These are phyloP conservation scores for Pyralis farinalis DNA, from an alignment of 2,888 invertebrate species.

Conservation along the genomic window DNA sequence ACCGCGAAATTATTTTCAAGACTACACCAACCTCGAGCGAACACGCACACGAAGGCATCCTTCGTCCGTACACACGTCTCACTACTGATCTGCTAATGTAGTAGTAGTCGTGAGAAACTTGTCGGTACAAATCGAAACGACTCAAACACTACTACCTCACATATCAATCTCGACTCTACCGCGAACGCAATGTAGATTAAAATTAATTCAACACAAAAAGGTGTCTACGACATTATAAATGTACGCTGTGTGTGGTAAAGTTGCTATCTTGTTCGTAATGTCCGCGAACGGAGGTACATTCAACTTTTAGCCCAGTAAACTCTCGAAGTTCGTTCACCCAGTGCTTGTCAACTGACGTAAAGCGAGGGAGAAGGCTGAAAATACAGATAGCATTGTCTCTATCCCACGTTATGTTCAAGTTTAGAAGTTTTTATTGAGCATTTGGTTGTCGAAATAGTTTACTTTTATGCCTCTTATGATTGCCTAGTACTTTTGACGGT, in stretches of 20 bases:
- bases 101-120: conserved; percentile 78
- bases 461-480: conserved; percentile 61
- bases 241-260: conserved; percentile 61
- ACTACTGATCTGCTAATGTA: conserved; percentile 61
- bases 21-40: conserved; percentile 72
- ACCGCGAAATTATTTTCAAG: conserved; percentile 82
- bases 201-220: conserved; percentile 32
- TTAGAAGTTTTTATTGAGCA: conserved; percentile 72
- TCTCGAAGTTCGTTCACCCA: conserved; percentile 80
- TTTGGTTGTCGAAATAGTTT: conserved; percentile 71
- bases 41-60: conserved; percentile 42
- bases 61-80: conserved; percentile 62
- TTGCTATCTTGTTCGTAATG: conserved; percentile 81
- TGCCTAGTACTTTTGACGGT: conserved; percentile 74
- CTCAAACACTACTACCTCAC: conserved; percentile 22
- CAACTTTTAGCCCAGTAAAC: conserved; percentile 82
- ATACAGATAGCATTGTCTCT: conserved; percentile 56
- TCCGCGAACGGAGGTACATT: conserved; percentile 81
- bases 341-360: conserved; percentile 80
- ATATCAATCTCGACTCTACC: conserved; percentile 43
- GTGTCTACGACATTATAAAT: conserved; percentile 48
- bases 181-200: conserved; percentile 22
- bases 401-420: conserved; percentile 60
- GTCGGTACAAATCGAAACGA: conserved; percentile 44
- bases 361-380: conserved; percentile 53